Percentiles rank a stretch among this genome's conserved stretches.
phyloP scores from a whole-genome alignment of 2,113 vertebrate genomes.

The Heterotis niloticus region DNA sequence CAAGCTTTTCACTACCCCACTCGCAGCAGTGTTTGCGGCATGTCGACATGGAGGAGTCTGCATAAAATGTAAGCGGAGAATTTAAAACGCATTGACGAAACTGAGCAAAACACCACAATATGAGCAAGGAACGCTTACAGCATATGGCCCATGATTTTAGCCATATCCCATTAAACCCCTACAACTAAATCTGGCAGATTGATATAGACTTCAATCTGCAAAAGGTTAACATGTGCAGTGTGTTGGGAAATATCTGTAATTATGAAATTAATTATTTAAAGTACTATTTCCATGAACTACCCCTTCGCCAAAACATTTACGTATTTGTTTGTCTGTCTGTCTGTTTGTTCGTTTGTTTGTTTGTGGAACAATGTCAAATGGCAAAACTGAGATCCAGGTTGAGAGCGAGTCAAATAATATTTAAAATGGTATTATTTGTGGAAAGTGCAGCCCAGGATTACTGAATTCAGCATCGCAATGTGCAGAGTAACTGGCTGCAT shows the following conservation, averaged over 20 bases:
- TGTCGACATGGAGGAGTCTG: too few relatives aligned
- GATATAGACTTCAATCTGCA: background rate
- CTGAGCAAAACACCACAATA: background rate
- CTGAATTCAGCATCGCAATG: background rate
- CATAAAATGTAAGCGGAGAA: too few relatives aligned
- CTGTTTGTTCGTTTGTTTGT: too few relatives aligned
- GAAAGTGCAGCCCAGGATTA: background rate
- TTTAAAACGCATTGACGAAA: too few relatives aligned
- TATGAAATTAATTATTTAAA: background rate
- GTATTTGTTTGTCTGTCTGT: too few relatives aligned
- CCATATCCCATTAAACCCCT: background rate
- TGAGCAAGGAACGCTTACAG: background rate
- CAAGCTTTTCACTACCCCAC: too few relatives aligned
- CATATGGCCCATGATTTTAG: background rate
- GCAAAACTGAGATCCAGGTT: background rate
- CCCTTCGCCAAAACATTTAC: background rate
- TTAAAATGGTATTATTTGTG: background rate
- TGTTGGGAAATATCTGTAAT: conserved; percentile 1
- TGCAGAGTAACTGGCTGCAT: too few relatives aligned
- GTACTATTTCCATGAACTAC: background rate
- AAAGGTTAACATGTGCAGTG: conserved; percentile 14
- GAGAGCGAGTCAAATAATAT: background rate
- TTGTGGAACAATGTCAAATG: background rate
- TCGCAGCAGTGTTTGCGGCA: too few relatives aligned
- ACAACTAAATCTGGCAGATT: background rate